Percentiles rank a stretch among this genome's conserved stretches.
Conservation (phyloP, 2,113 vertebrate genomes). For the Struthio camelus region DNA sequence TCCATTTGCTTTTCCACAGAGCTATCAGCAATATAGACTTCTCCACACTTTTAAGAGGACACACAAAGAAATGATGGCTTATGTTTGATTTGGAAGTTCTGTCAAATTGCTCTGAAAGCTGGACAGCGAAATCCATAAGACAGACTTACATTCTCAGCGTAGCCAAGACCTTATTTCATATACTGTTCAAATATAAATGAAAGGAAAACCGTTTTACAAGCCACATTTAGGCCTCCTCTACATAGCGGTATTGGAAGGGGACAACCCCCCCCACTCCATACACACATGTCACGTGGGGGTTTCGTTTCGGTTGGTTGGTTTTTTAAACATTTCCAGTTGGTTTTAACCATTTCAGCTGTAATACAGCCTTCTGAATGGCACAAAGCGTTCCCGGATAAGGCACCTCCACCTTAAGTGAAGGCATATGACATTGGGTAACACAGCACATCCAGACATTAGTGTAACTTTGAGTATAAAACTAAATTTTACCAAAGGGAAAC, state of each 20-base stretch:
- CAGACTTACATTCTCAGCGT: neutral
- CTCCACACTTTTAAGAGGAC: neutral
- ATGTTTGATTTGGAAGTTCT: neutral
- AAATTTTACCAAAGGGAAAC: neutral
- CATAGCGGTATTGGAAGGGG: neutral
- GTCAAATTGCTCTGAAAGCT: neutral
- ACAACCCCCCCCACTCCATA: neutral
- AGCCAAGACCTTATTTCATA: neutral
- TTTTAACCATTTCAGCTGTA: neutral
- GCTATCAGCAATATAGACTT: neutral
- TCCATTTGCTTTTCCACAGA: neutral
- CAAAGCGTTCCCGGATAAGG: neutral
- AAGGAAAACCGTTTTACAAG: neutral
- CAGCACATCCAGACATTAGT: neutral
- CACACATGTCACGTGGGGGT: neutral
- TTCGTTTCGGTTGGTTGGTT: neutral
- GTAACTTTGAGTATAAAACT: neutral
- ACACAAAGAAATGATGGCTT: neutral
- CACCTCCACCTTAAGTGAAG: neutral
- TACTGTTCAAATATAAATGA: neutral
- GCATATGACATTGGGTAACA: neutral
- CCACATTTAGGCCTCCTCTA: neutral
- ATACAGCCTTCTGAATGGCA: neutral
- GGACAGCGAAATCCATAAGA: neutral
- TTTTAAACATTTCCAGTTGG: neutral